These are phyloP conservation scores for Cryptomyrus ogoouensis DNA, from an alignment of 2,113 vertebrate species.

Conservation along the genomic window DNA sequence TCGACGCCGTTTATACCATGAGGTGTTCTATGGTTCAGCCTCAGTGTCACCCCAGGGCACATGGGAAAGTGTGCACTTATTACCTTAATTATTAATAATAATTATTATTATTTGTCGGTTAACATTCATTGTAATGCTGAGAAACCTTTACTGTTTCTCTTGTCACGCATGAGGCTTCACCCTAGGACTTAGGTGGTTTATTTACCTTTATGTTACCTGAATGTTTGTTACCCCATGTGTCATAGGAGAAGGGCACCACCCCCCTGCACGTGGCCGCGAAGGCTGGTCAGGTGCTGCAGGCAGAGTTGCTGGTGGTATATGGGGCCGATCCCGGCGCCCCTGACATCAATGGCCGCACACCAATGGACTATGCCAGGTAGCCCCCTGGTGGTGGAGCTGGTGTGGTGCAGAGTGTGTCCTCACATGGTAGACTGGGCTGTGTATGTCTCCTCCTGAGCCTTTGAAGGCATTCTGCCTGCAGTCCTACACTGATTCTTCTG, in stretches of 20 bases:
- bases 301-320: slow-evolving; percentile 89
- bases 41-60: background rate
- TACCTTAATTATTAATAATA: background rate
- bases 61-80: background rate
- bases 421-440: background rate
- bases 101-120: background rate
- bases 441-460: background rate
- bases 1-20: background rate
- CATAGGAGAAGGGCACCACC: slow-evolving; percentile 89
- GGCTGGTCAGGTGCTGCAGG: slow-evolving; percentile 89
- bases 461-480: background rate
- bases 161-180: background rate
- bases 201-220: background rate
- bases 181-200: background rate
- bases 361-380: slow-evolving; percentile 95
- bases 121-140: background rate
- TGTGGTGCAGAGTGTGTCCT: background rate
- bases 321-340: slow-evolving; percentile 90
- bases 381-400: slow-evolving; percentile 2
- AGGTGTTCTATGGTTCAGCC: background rate
- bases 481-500: background rate
- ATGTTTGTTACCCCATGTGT: background rate
- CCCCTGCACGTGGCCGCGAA: slow-evolving; percentile 92
- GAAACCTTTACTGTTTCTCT: background rate
- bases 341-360: slow-evolving; percentile 87